Evolutionary conservation across 2,888 invertebrate genomes (phyloP).

Genomic region (Acleris emargana): DNA sequence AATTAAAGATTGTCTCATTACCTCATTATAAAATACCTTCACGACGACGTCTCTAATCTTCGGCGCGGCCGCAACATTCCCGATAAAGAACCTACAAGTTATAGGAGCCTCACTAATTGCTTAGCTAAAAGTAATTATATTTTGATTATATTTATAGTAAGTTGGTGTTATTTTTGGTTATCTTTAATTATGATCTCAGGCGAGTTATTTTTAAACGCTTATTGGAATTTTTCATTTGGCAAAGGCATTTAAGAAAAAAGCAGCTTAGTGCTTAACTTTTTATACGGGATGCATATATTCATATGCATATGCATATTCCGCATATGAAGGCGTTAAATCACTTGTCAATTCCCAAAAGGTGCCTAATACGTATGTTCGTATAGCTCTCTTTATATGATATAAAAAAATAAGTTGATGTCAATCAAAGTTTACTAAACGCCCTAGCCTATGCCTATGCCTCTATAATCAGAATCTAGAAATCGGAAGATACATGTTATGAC

Average conservation of each 20-base stretch:
- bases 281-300: too few relatives aligned
- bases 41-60: conserved; percentile 11
- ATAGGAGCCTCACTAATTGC: conserved; percentile 10
- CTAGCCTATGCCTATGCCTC: too few relatives aligned
- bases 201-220: neutral
- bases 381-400: too few relatives aligned
- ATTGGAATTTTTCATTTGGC: neutral
- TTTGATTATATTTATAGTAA: conserved; percentile 7
- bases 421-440: too few relatives aligned
- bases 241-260: neutral
- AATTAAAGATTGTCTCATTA: conserved; percentile 25
- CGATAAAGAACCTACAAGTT: conserved; percentile 3
- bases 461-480: too few relatives aligned
- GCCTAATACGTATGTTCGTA: too few relatives aligned
- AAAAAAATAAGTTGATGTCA: too few relatives aligned
- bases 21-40: conserved; percentile 8
- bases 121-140: conserved; percentile 6
- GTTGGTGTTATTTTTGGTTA: neutral
- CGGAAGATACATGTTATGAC: too few relatives aligned
- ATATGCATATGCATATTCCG: too few relatives aligned
- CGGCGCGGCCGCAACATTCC: neutral
- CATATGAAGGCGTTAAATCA: too few relatives aligned
- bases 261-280: too few relatives aligned
- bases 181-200: conserved; percentile 1
- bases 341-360: too few relatives aligned